Evolutionary conservation across 2,113 vertebrate species (phyloP).

Genomic region (Cromileptes altivelis): DNA sequence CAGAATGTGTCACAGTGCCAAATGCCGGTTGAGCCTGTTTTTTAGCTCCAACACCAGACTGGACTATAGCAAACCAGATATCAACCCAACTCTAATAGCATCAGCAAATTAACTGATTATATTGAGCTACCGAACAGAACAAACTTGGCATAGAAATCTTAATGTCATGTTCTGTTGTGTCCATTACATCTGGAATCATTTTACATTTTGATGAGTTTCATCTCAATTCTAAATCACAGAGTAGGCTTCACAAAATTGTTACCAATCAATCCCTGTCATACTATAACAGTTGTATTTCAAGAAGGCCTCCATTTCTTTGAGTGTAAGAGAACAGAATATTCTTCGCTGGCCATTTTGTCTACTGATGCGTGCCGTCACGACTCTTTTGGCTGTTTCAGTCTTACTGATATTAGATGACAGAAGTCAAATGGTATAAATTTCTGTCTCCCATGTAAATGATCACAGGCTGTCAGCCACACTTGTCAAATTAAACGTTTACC

Average conservation of each 20-base stretch:
- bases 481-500: constrained; percentile 71
- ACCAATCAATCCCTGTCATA: constrained; percentile 21
- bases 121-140: neutral
- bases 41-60: too few species aligned
- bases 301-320: constrained; percentile 8
- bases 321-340: constrained; percentile 20
- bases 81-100: neutral
- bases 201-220: constrained; percentile 35
- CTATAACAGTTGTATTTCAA: neutral
- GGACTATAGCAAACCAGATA: too few species aligned
- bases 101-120: neutral
- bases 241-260: constrained; percentile 9
- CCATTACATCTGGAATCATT: constrained; percentile 22
- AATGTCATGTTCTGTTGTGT: constrained; percentile 1
- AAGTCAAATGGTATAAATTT: constrained; percentile 63
- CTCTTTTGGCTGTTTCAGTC: constrained; percentile 43
- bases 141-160: neutral
- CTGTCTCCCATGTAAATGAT: constrained; percentile 63
- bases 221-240: neutral
- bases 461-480: constrained; percentile 57
- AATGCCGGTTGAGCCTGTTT: too few species aligned
- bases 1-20: too few species aligned
- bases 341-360: constrained; percentile 27
- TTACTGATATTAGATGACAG: constrained; percentile 64
- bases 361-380: constrained; percentile 18